Evolutionary conservation across 2,113 vertebrate species (phyloP), one percentile per base, ranked within the genome.

Genomic region (Arvicanthis niloticus): DNA sequence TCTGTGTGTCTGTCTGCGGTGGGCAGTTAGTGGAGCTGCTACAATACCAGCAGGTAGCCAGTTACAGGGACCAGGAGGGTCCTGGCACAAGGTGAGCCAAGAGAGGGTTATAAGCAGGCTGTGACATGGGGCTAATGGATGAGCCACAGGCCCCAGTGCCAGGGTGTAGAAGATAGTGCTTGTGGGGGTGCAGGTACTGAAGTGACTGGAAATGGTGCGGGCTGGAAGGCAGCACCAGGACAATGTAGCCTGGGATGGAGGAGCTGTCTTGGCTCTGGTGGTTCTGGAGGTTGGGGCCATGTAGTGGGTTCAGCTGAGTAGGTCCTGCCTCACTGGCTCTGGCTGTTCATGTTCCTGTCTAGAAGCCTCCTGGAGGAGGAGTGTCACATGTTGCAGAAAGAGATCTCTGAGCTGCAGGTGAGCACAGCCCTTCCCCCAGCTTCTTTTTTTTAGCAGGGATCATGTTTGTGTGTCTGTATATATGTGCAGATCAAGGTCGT

Each of bases 281-380:
- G 78, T 24, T 68, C 85, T 60, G 5, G 24, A 93, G 40, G 34
- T 5, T 12, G 19, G 84, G 78, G 13, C 76, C 22, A 0, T 10
- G 8, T n/a, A 75, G 31, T 15, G 21, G 67, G 37, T 42, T 77
- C 22, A 7, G 60, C 53, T 60, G 77, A 19, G 48, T 4, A 0
- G 0, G 16, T 40, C 87, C 73, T 67, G 9, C 11, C 26, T 45
- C 16, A 1, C 81, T 53, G 72, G 24, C 51, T 48, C 56, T 10
- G 93, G 70, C 85, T 51, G 72, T 29, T 76, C 17, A 0, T 51
- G 40, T 62, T 65, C 65, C 26, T 58, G 84, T 81, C 88, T 94
- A 99, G 99, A 97, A 98, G 91, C 80, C 88, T 99, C 92, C 96
- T 99, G 45, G 97, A 96, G 26, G 97, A 98, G 45, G 99, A 99